Evolutionary conservation across 2,888 invertebrate genomes (phyloP).

Genomic region (Calameuta idolon): DNA sequence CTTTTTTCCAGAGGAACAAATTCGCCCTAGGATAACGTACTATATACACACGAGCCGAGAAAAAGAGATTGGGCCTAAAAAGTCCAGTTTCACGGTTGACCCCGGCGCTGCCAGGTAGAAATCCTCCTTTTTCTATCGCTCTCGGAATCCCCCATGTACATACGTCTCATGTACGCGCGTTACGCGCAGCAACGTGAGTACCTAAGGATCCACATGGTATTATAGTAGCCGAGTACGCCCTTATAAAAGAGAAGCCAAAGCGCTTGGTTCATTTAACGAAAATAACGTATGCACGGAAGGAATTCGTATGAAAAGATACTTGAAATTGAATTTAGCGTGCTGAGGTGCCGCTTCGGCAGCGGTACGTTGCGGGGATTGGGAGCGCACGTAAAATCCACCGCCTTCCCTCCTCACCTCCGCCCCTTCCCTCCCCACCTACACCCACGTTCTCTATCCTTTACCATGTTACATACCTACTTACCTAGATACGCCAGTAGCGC

Average conservation of each 20-base stretch:
- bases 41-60: no score
- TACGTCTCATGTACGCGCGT: neutral
- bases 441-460: neutral
- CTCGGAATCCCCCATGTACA: neutral
- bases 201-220: neutral
- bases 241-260: neutral
- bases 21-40: no score
- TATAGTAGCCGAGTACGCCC: neutral
- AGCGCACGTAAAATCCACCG: neutral
- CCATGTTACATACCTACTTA: neutral
- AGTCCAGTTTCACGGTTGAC: neutral
- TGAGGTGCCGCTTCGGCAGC: constrained; percentile 27
- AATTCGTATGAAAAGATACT: constrained; percentile 45
- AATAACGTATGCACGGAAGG: constrained; percentile 42
- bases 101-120: neutral
- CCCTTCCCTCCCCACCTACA: neutral
- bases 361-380: neutral
- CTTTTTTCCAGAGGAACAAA: no score
- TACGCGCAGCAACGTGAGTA: neutral
- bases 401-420: neutral
- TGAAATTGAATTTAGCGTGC: constrained; percentile 46
- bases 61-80: neutral
- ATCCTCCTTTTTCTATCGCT: neutral
- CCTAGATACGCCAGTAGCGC: neutral
- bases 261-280: constrained; percentile 22